Conservation (phyloP, 1,140 invertebrate species). For the Oryzaephilus surinamensis region DNA sequence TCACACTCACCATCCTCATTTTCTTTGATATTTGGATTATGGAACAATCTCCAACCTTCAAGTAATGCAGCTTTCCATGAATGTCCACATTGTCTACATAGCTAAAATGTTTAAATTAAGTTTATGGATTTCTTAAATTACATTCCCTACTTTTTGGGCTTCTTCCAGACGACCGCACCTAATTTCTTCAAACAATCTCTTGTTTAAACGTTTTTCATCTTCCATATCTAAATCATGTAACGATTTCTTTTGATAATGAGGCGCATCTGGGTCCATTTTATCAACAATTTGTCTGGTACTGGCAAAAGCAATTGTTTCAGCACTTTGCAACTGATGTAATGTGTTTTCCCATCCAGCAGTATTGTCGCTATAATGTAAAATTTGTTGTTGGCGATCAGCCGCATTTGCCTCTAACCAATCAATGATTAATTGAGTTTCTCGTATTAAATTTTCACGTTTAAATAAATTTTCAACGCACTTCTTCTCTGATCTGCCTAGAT, state of each 20-base stretch:
- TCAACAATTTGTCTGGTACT: conserved; percentile 53
- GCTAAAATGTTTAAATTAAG: conserved; percentile 27
- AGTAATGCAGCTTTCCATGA: conserved; percentile 80
- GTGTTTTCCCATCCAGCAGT: conserved; percentile 87
- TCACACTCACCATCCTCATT: conserved; percentile 5
- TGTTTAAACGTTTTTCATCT: conserved; percentile 67
- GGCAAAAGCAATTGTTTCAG: conserved; percentile 42
- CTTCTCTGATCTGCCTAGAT: conserved; percentile 46
- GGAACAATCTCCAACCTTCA: conserved; percentile 78
- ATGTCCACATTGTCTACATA: conserved; percentile 77
- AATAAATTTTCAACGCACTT: conserved; percentile 49
- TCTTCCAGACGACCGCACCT: conserved; percentile 75
- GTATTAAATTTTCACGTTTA: conserved; percentile 52
- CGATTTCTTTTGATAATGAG: conserved; percentile 62
- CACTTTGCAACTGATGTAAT: conserved; percentile 60
- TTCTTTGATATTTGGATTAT: conserved; percentile 58
- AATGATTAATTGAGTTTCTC: conserved; percentile 75
- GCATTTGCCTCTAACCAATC: conserved; percentile 88
- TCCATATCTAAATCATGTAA: conserved; percentile 83
- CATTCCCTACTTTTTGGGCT: conserved; percentile 49
- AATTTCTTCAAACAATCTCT: conserved; percentile 62
- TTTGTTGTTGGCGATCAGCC: conserved; percentile 53
- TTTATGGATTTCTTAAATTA: conserved; percentile 2
- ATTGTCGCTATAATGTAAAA: conserved; percentile 63
- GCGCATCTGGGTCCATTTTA: conserved; percentile 88